Percentiles rank a stretch among this genome's conserved stretches.
Conservation (phyloP, 2,113 vertebrate species). For the Xiphorhynchus elegans region DNA sequence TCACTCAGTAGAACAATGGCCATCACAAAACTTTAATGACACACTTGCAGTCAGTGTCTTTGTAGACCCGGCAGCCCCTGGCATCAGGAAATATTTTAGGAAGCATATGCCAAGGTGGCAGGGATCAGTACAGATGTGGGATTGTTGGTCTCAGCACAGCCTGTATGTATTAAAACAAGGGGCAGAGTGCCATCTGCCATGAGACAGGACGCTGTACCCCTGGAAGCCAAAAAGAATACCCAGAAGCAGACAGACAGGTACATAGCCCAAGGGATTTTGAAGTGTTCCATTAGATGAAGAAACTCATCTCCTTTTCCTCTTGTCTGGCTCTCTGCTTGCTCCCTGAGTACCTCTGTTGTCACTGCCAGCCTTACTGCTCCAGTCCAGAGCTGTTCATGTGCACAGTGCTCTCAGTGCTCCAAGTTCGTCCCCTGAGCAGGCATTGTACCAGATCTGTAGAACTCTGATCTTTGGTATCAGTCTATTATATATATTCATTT, state of each 20-base stretch:
- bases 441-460: rapidly evolving
- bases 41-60: neutral
- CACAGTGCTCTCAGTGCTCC: too few relatives aligned
- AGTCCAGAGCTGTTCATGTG: neutral
- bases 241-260: neutral
- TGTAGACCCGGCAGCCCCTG: neutral
- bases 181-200: neutral
- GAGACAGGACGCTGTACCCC: neutral
- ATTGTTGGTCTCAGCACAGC: neutral
- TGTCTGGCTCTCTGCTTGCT: neutral
- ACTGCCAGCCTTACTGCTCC: neutral
- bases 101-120: neutral
- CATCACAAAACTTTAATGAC: neutral
- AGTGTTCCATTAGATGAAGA: neutral
- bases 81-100: neutral
- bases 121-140: neutral
- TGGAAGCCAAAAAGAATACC: neutral
- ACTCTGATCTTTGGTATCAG: neutral
- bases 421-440: neutral
- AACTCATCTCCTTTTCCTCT: neutral
- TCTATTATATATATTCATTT: neutral
- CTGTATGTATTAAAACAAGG: neutral
- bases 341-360: neutral
- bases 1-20: neutral
- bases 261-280: neutral